Base-by-base conservation (phyloP, 2,888 invertebrate species). In the Orthosia gothica region DNA sequence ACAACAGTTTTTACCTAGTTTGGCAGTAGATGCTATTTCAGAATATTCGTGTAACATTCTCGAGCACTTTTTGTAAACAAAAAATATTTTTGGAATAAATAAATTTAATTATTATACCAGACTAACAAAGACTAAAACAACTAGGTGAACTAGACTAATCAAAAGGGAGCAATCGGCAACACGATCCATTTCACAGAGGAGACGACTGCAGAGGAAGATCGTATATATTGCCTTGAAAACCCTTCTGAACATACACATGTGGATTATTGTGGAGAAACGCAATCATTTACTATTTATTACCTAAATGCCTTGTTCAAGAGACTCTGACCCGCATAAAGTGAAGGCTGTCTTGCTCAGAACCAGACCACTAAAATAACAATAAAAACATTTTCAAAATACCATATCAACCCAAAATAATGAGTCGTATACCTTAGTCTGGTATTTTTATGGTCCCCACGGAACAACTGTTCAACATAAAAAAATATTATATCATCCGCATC, bases 401-500 rank as follows among this genome's bases (percentile, higher is more conserved):
- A 76, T 67, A 64, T 67, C 70, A 61, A 64, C 47, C 47, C 20
- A 26, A 64, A 76, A 82, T 82, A 76, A 76, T 76, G 58, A 76
- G 76, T 18, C 59, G 59, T 77, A 76, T 64, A 77, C 64, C 77
- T 70, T 65, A 67, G 78, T 65, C 67, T 77, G 82, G 63, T 81
- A 79, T 82, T 81, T 80, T 81, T 82, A 82, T 63, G n/a, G 52
- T 62, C 72, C 20, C 59, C 45, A 50, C 49, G 70, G 50, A 79
- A 79, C 83, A 79, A 82, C 68, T 70, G 74, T 70, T 83, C 12
- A 68, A 68, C 83, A 74, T 81, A 82, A 82, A 82, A 82, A 71
- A 58, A 71, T 71, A 79, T 83, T 83, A 79, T 79, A 79, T 68
- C 61, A 83, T 81, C 74, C 64, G 52, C 74, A 79, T 83, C 67